Evolutionary conservation across 1,140 invertebrate genomes (phyloP).

Genomic region (Nebria ingens): DNA sequence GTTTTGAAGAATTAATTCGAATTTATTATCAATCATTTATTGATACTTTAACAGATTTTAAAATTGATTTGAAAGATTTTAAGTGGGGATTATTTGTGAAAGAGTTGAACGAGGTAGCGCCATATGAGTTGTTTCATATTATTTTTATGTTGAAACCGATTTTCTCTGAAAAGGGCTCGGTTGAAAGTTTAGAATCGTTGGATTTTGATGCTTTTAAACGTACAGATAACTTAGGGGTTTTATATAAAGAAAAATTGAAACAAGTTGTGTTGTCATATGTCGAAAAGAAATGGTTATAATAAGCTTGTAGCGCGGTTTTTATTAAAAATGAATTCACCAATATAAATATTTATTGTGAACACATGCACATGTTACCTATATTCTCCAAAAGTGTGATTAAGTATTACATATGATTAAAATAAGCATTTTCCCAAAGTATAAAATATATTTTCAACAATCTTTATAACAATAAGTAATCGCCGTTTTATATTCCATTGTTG

Average conservation of each 20-base stretch:
- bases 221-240: conserved; percentile 28
- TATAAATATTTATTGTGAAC: too few relatives aligned
- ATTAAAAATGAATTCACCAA: background rate
- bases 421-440: too few relatives aligned
- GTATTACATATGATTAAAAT: too few relatives aligned
- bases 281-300: conserved; percentile 27
- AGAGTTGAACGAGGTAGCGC: conserved; percentile 26
- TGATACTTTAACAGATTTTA: conserved; percentile 25
- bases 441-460: too few relatives aligned
- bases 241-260: conserved; percentile 28
- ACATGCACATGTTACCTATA: too few relatives aligned
- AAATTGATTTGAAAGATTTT: conserved; percentile 22
- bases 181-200: conserved; percentile 29
- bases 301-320: background rate
- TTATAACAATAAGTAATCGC: too few relatives aligned
- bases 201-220: conserved; percentile 29
- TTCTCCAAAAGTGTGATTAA: too few relatives aligned
- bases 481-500: too few relatives aligned
- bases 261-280: conserved; percentile 27
- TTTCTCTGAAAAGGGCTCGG: conserved; percentile 30
- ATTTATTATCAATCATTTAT: conserved; percentile 43
- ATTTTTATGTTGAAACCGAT: conserved; percentile 33
- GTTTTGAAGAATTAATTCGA: conserved; percentile 38
- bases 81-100: conserved; percentile 26
- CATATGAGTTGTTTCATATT: conserved; percentile 30